Base-by-base conservation (phyloP, 2,797 vertebrate genomes). In the Poecilia wingei region DNA sequence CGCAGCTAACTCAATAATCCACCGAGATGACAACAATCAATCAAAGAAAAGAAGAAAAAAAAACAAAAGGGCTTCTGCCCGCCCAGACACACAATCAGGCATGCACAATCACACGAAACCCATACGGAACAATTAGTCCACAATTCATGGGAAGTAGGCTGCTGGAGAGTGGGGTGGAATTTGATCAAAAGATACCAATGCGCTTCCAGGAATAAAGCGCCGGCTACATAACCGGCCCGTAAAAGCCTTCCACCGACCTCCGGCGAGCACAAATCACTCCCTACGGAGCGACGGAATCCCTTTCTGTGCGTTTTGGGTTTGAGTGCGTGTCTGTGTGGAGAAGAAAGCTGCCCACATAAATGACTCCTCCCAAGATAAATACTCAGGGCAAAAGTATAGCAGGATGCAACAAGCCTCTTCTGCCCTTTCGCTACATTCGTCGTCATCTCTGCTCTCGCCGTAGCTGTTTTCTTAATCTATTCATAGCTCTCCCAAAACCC, bases 81-180 rank as follows among this genome's bases (percentile, higher is more conserved):
- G 70, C 75, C 66, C 82, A 61, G 41, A 85, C 73, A 84, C 75
- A 79, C 80, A 84, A 14, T 31, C 77, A 75, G 18, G 4, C 77
- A 13, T 70, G 78, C 73, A 49, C 76, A 66, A 45, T 61, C 79
- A 83, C 84, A 88, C 81, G 85, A 84, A 77, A 85, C 82, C 79
- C 90, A 88, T 74, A 87, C 72, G 36, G 84, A 81, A 87, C 86
- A 91, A 93, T 93, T 91, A 94, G 87, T 89, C 90, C 82, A 78
- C 86, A 89, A 87, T 84, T 91, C 91, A 89, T 92, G 88, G 92
- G 90, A 88, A 92, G 92, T 76, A 46, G 79, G 71, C 86, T 91
- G 83, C 87, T 83, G 91, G 86, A 92, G 92, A 95, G 94, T 94
- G 92, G 93, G 87, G 86, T 74, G 86, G 90, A 96, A 95, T 95